Conservation (phyloP, 2,888 invertebrate species). For the Orthosia cruda region DNA sequence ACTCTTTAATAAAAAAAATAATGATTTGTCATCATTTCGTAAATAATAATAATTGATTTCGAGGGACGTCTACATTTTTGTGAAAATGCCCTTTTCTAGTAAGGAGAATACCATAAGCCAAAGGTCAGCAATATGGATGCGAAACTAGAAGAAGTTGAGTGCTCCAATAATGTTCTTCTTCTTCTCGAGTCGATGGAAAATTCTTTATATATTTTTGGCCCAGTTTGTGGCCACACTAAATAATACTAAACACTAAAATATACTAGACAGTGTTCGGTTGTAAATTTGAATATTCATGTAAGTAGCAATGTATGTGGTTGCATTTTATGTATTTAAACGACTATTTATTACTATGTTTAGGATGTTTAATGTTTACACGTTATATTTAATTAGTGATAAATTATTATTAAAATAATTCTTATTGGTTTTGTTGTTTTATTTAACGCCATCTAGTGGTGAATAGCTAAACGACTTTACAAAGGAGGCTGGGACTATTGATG, state of each 20-base stretch:
- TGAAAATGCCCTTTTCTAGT: too few relatives aligned
- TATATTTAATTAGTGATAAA: slow-evolving; percentile 55
- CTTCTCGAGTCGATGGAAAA: too few relatives aligned
- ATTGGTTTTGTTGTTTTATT: slow-evolving; percentile 14
- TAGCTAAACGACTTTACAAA: background rate
- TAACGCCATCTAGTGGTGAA: slow-evolving; percentile 29
- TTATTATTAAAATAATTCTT: slow-evolving; percentile 47
- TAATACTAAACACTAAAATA: background rate
- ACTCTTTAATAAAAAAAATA: too few relatives aligned
- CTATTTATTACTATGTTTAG: slow-evolving; percentile 54
- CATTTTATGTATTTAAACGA: slow-evolving; percentile 16
- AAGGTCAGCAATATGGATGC: too few relatives aligned
- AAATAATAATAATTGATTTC: too few relatives aligned
- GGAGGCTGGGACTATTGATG: background rate
- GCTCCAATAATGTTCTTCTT: too few relatives aligned
- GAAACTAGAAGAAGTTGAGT: too few relatives aligned
- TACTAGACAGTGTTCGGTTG: background rate
- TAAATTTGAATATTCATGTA: background rate
- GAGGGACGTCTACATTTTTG: too few relatives aligned
- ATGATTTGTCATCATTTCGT: too few relatives aligned
- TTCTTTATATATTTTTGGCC: too few relatives aligned
- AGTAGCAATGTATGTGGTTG: slow-evolving; percentile 26
- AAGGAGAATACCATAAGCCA: too few relatives aligned
- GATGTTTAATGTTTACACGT: slow-evolving; percentile 42
- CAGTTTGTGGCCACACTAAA: too few relatives aligned